Base-by-base conservation (phyloP, 2,797 vertebrate species). In the Periophthalmus magnuspinnatus region DNA sequence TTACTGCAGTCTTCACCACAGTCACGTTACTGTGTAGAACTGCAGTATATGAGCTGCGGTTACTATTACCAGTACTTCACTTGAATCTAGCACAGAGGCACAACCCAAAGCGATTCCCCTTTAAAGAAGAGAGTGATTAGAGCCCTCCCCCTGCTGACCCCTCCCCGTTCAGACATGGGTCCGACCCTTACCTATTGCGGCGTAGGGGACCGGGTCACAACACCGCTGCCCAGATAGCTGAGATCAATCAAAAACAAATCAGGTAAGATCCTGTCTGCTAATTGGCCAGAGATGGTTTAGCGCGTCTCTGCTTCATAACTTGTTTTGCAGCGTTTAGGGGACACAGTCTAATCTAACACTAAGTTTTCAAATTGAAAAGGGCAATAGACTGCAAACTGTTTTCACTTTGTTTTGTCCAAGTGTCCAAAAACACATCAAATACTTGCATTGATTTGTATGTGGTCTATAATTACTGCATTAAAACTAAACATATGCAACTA, bases 211-310 rank as follows among this genome's bases (percentile, higher is more conserved):
- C 96, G 96, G 97, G 96, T 97, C 97, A 98, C 96, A 97, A 96
- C 96, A 97, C 97, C 96, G 97, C 96, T 98, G 97, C 96, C 97
- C 96, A 98, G 97, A 98, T 98, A 99, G 97, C 97, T 99, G 96
- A 99, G 97, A 98, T 98, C 96, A 98, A 99, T 97, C 96, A 98
- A 97, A 99, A 98, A 98, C 96, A 98, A 96, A 99, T 95, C 94
- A 95, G 94, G 96, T 99, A 96, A 94, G 93, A 92, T 92, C 91
- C 92, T 87, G 89, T 89, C 87, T 88, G 86, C 86, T 88, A 89
- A 82, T 89, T 88, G 85, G 81, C 82, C 89, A 80, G 74, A 86
- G 84, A 83, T 65, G 28, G 72, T 75, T 86, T 76, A 80, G 75
- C 69, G 13, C 76, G 79, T 79, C 78, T 80, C 82, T 77, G 79